These are phyloP conservation scores for Lasioglossum albipes DNA, from an alignment of 1,140 invertebrate genomes.

Conservation along the genomic window DNA sequence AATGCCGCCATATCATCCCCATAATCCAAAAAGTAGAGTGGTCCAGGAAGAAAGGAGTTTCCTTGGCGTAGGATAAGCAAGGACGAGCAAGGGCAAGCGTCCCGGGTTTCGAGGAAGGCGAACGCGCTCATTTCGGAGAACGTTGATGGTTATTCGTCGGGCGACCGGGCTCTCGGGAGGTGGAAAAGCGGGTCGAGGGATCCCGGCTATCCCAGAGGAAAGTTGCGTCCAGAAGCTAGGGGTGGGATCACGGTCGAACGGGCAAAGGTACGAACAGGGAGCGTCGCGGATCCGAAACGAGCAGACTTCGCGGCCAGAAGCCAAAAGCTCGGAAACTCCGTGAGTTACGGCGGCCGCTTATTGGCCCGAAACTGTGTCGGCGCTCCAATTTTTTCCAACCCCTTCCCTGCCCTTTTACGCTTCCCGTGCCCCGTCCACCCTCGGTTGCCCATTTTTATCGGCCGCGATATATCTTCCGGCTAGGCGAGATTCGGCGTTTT, in stretches of 20 bases:
- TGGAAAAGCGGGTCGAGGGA: neutral
- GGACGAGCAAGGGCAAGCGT: too few species aligned
- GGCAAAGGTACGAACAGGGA: slow-evolving; percentile 14
- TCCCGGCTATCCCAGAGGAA: neutral
- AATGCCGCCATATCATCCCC: too few species aligned
- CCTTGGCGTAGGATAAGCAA: too few species aligned
- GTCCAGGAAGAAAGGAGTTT: too few species aligned
- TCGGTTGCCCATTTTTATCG: slow-evolving; percentile 11
- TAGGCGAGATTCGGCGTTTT: neutral
- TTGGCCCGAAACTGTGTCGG: slow-evolving; percentile 30
- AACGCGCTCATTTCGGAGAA: neutral
- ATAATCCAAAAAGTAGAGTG: too few species aligned
- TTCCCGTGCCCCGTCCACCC: too few species aligned
- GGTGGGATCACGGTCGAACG: slow-evolving; percentile 25
- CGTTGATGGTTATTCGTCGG: neutral
- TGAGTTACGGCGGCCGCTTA: slow-evolving; percentile 30
- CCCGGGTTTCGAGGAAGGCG: neutral
- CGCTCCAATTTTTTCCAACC: slow-evolving; percentile 28
- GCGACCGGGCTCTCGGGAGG: neutral
- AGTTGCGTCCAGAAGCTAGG: neutral
- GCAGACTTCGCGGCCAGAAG: slow-evolving; percentile 6
- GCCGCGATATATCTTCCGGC: neutral
- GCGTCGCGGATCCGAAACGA: neutral
- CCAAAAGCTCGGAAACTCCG: slow-evolving; percentile 31
- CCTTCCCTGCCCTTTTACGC: too few species aligned